These are phyloP conservation scores for Urophycis tenuis DNA, from an alignment of 2,797 vertebrate species.

Conservation along the genomic window DNA sequence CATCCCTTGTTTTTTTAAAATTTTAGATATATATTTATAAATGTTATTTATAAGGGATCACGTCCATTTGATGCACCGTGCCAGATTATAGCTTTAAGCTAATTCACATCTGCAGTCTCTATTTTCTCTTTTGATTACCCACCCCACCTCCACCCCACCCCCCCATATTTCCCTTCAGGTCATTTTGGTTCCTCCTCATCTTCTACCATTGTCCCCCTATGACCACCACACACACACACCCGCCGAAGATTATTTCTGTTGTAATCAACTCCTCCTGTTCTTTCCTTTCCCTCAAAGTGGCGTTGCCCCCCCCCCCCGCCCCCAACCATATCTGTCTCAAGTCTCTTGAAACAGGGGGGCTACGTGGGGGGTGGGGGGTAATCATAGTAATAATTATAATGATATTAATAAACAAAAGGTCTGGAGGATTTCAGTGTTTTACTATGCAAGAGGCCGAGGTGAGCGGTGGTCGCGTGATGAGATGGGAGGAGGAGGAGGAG, in stretches of 20 bases:
- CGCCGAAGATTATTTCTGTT: neutral
- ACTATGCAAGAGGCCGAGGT: slow-evolving; percentile 67
- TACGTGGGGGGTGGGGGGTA: slow-evolving; percentile 1
- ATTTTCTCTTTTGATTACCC: slow-evolving; percentile 4
- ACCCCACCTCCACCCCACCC: neutral
- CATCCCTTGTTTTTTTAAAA: neutral
- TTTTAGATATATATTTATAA: no score
- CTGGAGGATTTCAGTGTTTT: slow-evolving; percentile 42
- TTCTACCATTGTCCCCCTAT: neutral
- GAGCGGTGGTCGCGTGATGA: neutral
- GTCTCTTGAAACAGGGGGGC: neutral
- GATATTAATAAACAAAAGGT: slow-evolving; percentile 9
- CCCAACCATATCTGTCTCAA: slow-evolving; percentile 1
- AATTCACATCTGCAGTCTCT: neutral
- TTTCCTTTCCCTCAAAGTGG: neutral
- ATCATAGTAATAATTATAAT: no score
- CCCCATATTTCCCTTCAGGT: neutral
- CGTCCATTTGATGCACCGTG: no score
- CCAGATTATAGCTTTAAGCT: no score
- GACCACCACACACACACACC: neutral
- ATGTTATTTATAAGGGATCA: no score
- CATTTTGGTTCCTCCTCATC: neutral
- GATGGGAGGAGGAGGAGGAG: neutral
- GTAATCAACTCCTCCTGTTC: neutral
- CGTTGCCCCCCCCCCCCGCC: slow-evolving; percentile 11